Evolutionary conservation across 2,888 invertebrate genomes (phyloP).

Genomic region (Dione vanillae): DNA sequence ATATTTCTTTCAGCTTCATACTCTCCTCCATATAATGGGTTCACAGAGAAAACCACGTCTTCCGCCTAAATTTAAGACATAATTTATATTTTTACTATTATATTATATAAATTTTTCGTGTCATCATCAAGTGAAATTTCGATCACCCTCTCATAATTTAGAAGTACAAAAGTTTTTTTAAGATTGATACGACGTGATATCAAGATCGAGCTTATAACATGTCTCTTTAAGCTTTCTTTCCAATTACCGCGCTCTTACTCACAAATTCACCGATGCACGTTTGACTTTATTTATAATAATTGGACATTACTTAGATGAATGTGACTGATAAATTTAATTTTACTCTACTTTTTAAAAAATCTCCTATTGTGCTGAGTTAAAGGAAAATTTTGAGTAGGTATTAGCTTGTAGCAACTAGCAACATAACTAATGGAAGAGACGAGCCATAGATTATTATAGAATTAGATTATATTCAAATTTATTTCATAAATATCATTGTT

Average conservation of each 20-base stretch:
- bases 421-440: too few species aligned
- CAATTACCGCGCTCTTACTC: conserved; percentile 8
- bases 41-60: too few species aligned
- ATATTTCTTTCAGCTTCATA: too few species aligned
- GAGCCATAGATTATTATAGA: too few species aligned
- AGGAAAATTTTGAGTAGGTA: too few species aligned
- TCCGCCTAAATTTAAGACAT: too few species aligned
- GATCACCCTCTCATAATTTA: not conserved
- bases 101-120: not conserved
- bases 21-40: too few species aligned
- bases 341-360: not conserved
- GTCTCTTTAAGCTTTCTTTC: conserved; percentile 15
- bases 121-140: not conserved
- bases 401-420: too few species aligned
- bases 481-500: too few species aligned
- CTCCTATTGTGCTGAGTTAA: not conserved
- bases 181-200: conserved; percentile 16
- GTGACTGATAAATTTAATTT: conserved; percentile 6
- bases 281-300: not conserved
- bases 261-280: conserved; percentile 8
- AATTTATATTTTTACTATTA: not conserved
- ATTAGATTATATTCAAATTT: too few species aligned
- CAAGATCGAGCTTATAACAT: conserved; percentile 11
- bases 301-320: conserved; percentile 2
- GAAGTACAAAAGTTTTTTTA: conserved; percentile 12